Base-by-base conservation (phyloP, 2,888 invertebrate species). In the Lepidonotus clava region DNA sequence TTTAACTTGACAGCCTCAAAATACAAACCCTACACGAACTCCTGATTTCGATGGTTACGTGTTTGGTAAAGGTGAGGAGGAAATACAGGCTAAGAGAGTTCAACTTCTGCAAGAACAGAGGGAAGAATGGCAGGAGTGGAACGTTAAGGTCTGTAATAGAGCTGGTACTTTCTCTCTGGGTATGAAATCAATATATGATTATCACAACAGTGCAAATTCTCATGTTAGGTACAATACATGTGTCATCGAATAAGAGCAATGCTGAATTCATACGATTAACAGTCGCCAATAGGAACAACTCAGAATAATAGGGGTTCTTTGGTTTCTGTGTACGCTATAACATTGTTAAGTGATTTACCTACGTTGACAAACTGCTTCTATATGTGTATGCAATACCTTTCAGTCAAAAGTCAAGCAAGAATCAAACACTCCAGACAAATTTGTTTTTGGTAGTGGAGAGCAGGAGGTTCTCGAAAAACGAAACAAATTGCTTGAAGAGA, bases 61-160 rank as follows among this genome's bases (percentile, higher is more conserved):
- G 38, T 76, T 76, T 76, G 76, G 76, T 24, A 76, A 76, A 40
- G 76, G 76, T 28, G 76, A 76, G 36, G 76, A 76, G 14, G 76
- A 76, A n/a, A 14, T 34, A 6, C 76, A n/a, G 38, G 76, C 76
- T n/a, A 76, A 76, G 28, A 76, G 76, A 76, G 28, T n/a, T 36
- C 18, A 76, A 34, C 76, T 76, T 76, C 38, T 14, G 24, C 76
- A 76, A 40, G 76, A 76, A 40, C 76, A 76, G 18, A 40, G 38
- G n/a, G 76, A 76, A 24, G 76, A 76, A 34, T 34, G 34, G 76
- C 14, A 76, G 38, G 21, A 76, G 36, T 4, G 76, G 76, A 21
- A 76, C 1, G 21, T 38, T 21, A 14, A 76, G 76, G 76, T 76
- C 5, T 76, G 76, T 56, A 6, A 46, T 18, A 46, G 46, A 18